These are phyloP conservation scores for Troides aeacus DNA, from an alignment of 2,888 invertebrate genomes.

Conservation along the genomic window DNA sequence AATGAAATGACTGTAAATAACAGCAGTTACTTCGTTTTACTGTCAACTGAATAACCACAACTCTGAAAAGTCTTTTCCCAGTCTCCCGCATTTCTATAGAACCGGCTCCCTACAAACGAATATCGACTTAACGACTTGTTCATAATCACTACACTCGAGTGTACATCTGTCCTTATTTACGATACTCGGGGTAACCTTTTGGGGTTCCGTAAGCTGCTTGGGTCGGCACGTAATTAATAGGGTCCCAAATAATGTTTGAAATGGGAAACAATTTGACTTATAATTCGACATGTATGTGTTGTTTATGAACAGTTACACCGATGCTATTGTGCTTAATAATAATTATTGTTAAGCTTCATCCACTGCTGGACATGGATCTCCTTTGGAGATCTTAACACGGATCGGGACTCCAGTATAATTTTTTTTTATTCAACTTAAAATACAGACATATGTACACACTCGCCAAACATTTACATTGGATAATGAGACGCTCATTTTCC, in stretches of 20 bases:
- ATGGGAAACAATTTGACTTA: conserved; percentile 18
- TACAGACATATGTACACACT: too few species aligned
- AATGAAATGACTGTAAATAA: conserved; percentile 57
- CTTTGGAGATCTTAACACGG: too few species aligned
- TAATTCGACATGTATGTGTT: conserved; percentile 10
- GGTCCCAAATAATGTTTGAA: conserved; percentile 45
- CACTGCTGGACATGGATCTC: too few species aligned
- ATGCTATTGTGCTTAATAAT: background rate
- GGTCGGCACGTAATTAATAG: conserved; percentile 74
- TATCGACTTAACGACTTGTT: conserved; percentile 41
- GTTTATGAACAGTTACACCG: conserved; percentile 4
- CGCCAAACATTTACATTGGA: too few species aligned
- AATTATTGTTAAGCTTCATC: too few species aligned
- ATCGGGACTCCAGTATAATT: too few species aligned
- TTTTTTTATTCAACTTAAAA: too few species aligned
- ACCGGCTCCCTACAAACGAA: conserved; percentile 38
- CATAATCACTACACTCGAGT: conserved; percentile 45
- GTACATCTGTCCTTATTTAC: conserved; percentile 53
- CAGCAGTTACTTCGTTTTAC: conserved; percentile 53
- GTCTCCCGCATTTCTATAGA: conserved; percentile 59
- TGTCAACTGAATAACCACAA: conserved; percentile 51
- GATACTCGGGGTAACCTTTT: conserved; percentile 57
- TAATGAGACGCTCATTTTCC: too few species aligned
- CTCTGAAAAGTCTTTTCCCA: conserved; percentile 37
- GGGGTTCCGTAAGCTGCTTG: conserved; percentile 68